Evolutionary conservation across 2,797 vertebrate genomes (phyloP), one percentile per base, ranked within the genome.

Genomic region (Chromobotia macracanthus): DNA sequence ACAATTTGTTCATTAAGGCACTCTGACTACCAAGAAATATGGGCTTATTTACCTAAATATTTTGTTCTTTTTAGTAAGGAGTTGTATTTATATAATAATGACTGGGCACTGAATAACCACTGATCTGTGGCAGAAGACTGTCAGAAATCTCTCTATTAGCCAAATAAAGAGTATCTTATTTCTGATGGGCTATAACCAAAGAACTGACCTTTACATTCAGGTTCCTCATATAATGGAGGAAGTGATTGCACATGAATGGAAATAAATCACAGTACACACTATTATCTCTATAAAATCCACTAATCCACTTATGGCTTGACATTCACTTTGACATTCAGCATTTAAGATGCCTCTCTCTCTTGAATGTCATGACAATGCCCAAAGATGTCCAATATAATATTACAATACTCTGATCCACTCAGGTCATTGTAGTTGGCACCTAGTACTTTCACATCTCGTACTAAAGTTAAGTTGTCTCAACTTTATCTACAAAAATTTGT

Each of bases 301-400:
- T 64, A 64, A 74, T 35, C 8, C 72, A 74, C 31, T 51, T 28
- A 23, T 46, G 21, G 10, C 28, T 64, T 23, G 11, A 28, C 58
- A 61, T 58, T 58, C 10, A 19, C 56, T 25, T 23, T 73, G 56
- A 64, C 44, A 74, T 74, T 63, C 23, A 63, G 25, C 0, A 50
- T 51, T 48, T 74, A 74, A 50, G n/a, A 74, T 64, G 58, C 8
- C 5, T 28, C 55, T 58, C 11, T 73, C 46, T 61, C 23, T 60
- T 5, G 15, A 28, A 11, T 16, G 16, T 25, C 70, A 50, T 0
- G 0, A 4, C 28, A 56, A 16, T 44, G 5, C 21, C 21, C 11
- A 25, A 61, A n/a, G 1, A 60, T n/a, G 3, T 48, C 41, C 21
- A 25, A 48, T 8, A 9, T 58, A 2, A 21, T 3, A 21, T 10